Evolutionary conservation across 2,113 vertebrate genomes (phyloP).

Genomic region (Sakesphorus luctuosus): DNA sequence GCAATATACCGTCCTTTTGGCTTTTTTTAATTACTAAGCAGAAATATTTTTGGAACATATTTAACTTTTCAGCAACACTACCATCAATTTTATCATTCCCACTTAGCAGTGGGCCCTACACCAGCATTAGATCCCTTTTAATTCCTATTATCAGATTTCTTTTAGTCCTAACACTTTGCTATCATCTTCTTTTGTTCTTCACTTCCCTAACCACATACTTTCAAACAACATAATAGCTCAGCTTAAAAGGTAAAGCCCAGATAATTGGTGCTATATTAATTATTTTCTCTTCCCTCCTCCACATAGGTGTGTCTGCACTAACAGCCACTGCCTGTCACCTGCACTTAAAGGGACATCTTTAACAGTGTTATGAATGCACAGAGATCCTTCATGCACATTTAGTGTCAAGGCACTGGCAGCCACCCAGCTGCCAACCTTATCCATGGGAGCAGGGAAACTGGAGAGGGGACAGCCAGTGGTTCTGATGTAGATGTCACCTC

Average conservation of each 20-base stretch:
- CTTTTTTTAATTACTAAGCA: slow-evolving; percentile 25
- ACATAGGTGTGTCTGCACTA: not conserved
- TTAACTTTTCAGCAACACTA: not conserved
- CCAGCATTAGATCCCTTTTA: not conserved
- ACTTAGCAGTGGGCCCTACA: not conserved
- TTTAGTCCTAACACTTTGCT: not conserved
- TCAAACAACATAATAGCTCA: not conserved
- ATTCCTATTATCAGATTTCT: slow-evolving; percentile 12
- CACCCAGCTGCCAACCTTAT: not conserved
- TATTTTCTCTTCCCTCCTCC: not conserved
- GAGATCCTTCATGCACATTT: not conserved
- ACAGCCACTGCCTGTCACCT: not conserved
- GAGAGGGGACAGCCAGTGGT: not conserved
- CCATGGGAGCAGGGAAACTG: not conserved
- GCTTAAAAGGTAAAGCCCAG: not conserved
- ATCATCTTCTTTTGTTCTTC: slow-evolving; percentile 3
- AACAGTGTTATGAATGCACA: not conserved
- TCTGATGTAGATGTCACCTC: not conserved
- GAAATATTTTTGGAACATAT: slow-evolving; percentile 25
- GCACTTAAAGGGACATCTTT: not conserved
- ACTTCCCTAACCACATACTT: not conserved
- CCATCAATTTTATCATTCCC: not conserved
- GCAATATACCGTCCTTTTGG: not conserved
- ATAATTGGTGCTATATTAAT: slow-evolving; percentile 13
- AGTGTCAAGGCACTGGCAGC: not conserved